A percentile compares a stretch with the other conserved stretches of the same genome.
These are phyloP conservation scores for Hylaea fasciaria DNA, from an alignment of 2,888 invertebrate genomes.

Conservation along the genomic window DNA sequence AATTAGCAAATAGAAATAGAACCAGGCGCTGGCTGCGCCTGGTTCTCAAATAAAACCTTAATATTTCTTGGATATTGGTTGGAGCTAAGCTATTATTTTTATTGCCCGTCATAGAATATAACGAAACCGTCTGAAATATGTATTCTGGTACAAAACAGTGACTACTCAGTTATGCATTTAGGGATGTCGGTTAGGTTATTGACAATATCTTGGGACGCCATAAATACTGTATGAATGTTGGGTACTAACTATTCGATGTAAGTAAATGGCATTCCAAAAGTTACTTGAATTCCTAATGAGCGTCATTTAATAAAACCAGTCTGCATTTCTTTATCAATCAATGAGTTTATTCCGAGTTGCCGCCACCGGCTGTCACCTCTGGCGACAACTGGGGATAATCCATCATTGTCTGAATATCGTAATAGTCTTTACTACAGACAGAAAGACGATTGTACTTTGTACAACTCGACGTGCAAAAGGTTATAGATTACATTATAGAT, in stretches of 20 bases:
- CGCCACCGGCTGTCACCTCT: too few relatives aligned
- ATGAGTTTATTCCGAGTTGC: too few relatives aligned
- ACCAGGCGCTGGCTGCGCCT: constrained; percentile 34
- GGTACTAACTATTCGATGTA: neutral
- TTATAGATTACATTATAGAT: too few relatives aligned
- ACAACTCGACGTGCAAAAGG: too few relatives aligned
- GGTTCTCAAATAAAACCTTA: constrained; percentile 36
- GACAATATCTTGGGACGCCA: neutral
- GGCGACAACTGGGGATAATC: too few relatives aligned
- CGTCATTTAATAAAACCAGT: too few relatives aligned
- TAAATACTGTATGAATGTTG: neutral
- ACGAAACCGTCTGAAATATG: constrained; percentile 21
- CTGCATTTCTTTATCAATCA: too few relatives aligned
- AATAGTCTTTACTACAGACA: too few relatives aligned
- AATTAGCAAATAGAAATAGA: constrained; percentile 31
- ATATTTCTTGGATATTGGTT: constrained; percentile 31
- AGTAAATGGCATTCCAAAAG: too few relatives aligned
- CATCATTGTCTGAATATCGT: too few relatives aligned
- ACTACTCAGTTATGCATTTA: neutral
- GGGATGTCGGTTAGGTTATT: neutral
- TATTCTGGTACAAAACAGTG: constrained; percentile 4
- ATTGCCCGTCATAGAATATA: constrained; percentile 23
- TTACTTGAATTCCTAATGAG: too few relatives aligned
- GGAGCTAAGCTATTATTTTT: constrained; percentile 35
- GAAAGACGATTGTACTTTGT: too few relatives aligned